Conservation (phyloP, 2,888 invertebrate genomes). For the Rotaria sp. region DNA sequence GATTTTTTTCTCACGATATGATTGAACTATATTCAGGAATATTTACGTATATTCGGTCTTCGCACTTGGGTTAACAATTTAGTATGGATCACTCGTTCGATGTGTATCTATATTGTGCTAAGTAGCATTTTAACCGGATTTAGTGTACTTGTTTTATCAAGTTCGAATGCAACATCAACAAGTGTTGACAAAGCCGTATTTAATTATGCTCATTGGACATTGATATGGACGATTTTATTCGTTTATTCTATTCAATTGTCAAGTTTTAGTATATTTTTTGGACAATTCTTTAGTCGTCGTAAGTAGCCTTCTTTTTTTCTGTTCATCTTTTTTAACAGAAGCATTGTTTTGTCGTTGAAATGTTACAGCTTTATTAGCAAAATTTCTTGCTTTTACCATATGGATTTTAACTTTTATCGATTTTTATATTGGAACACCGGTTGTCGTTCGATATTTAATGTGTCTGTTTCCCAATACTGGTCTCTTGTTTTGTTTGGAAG, state of each 20-base stretch:
- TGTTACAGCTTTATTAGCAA: slow-evolving; percentile 32
- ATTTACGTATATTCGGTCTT: slow-evolving; percentile 31
- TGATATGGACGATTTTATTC: no score
- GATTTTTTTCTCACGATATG: not conserved
- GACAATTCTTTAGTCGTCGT: slow-evolving; percentile 38
- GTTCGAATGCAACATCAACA: no score
- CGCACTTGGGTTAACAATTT: slow-evolving; percentile 8
- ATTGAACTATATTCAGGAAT: slow-evolving; percentile 18
- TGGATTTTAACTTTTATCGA: slow-evolving; percentile 34
- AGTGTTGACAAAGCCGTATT: no score
- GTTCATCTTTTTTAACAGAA: no score
- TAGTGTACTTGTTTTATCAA: no score
- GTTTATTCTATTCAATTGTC: slow-evolving; percentile 26
- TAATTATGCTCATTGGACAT: no score
- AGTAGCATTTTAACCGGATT: no score
- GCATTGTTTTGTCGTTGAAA: no score
- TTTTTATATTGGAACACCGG: slow-evolving; percentile 31
- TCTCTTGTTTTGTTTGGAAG: slow-evolving; percentile 31
- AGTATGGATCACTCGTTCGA: slow-evolving; percentile 28
- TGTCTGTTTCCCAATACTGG: slow-evolving; percentile 34
- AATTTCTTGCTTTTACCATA: slow-evolving; percentile 31
- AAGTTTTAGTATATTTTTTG: slow-evolving; percentile 30
- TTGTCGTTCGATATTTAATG: slow-evolving; percentile 32
- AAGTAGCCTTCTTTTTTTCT: not conserved
- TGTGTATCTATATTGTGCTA: slow-evolving; percentile 29